A percentile compares a stretch with the other conserved stretches of the same genome.
Conservation (phyloP, 2,797 vertebrate species). For the Rhabdomys pumilio region DNA sequence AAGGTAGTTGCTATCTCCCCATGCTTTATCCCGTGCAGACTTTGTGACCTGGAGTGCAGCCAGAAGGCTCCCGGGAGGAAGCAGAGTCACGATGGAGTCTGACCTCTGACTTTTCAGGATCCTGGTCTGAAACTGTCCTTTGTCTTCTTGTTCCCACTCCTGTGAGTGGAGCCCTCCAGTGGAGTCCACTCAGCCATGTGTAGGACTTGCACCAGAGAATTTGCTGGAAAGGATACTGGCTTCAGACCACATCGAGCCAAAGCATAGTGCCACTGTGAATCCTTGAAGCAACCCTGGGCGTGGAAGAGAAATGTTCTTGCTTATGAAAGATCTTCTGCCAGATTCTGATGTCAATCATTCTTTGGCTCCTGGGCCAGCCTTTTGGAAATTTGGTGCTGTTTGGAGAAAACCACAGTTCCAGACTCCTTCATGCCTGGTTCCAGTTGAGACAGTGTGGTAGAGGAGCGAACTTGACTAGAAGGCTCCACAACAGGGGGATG, state of each 20-base stretch:
- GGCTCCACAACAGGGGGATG: not conserved
- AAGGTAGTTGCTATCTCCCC: not conserved
- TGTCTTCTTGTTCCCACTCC: too few relatives aligned
- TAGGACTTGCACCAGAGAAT: not conserved
- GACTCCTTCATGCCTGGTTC: not conserved
- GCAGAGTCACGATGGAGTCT: not conserved
- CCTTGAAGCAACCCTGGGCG: conserved; percentile 53
- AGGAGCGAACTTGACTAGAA: not conserved
- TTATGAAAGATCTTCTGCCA: conserved; percentile 62
- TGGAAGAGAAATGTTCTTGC: conserved; percentile 36
- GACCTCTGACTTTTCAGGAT: not conserved
- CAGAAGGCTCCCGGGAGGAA: not conserved
- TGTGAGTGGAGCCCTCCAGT: rapidly evolving
- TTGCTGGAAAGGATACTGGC: not conserved
- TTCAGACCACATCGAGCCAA: not conserved
- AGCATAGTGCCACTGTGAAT: conserved; percentile 19
- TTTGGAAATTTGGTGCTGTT: conserved; percentile 7
- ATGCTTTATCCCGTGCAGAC: rapidly evolving
- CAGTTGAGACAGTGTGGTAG: not conserved
- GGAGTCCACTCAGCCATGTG: rapidly evolving
- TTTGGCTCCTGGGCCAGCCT: not conserved
- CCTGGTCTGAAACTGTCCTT: not conserved
- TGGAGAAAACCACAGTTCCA: conserved; percentile 23
- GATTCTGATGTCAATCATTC: conserved; percentile 26
- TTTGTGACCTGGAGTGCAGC: not conserved